Evolutionary conservation across 2,797 vertebrate species (phyloP).

Genomic region (Crocodylus rhombifer): DNA sequence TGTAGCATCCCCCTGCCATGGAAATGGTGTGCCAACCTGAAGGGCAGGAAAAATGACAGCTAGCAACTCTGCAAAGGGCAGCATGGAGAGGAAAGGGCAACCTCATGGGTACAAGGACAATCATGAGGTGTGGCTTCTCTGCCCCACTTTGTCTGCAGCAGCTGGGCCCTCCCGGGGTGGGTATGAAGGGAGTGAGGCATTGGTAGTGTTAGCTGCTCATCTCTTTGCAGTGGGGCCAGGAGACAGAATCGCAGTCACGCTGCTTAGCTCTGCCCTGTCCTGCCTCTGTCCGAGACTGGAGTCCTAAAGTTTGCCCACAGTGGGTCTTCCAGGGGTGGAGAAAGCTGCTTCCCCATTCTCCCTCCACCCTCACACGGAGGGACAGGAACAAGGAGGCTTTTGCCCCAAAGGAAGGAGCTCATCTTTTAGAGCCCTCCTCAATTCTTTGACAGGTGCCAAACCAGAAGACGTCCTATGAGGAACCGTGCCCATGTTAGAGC

Average conservation of each 20-base stretch:
- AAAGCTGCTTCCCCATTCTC: neutral
- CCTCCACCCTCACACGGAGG: neutral
- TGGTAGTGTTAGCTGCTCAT: neutral
- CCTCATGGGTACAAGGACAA: neutral
- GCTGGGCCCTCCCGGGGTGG: neutral
- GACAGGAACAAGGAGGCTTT: neutral
- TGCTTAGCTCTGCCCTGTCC: neutral
- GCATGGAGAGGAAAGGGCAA: neutral
- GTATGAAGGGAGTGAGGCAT: neutral
- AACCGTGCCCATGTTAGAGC: too few relatives aligned
- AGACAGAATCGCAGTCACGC: neutral
- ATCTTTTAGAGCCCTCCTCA: too few relatives aligned
- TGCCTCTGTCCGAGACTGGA: neutral
- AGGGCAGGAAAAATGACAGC: neutral
- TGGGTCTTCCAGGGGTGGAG: neutral
- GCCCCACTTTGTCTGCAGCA: neutral
- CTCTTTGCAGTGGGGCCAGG: neutral
- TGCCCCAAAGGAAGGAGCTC: too few relatives aligned
- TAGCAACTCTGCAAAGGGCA: neutral
- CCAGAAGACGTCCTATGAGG: too few relatives aligned
- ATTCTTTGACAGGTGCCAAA: too few relatives aligned
- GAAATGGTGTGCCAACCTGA: neutral
- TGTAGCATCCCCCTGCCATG: too few relatives aligned
- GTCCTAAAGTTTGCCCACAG: neutral
- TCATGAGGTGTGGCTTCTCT: neutral